Evolutionary conservation across 2,888 invertebrate genomes (phyloP).

Genomic region (Hydriomena furcata): DNA sequence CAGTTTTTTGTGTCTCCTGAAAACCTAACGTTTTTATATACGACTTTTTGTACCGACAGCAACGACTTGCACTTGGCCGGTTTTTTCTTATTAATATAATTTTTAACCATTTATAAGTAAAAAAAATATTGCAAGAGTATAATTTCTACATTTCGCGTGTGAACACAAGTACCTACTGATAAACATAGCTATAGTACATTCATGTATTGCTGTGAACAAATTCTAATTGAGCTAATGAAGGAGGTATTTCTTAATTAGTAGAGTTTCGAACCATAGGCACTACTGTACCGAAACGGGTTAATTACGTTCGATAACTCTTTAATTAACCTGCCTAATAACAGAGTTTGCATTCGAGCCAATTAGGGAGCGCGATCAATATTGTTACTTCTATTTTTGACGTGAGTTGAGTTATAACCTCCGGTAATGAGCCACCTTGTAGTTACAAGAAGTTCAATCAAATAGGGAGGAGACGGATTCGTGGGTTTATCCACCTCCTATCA

Average conservation of each 20-base stretch:
- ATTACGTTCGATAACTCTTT: slow-evolving; percentile 80
- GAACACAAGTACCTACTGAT: slow-evolving; percentile 14
- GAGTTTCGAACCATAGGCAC: slow-evolving; percentile 73
- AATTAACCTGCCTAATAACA: slow-evolving; percentile 82
- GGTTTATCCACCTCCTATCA: too few relatives aligned
- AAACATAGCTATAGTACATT: slow-evolving; percentile 8
- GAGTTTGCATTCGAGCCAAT: slow-evolving; percentile 77
- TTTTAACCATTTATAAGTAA: too few relatives aligned
- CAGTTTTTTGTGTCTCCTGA: too few relatives aligned
- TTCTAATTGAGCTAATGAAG: slow-evolving; percentile 78
- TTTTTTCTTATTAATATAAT: too few relatives aligned
- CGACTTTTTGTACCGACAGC: too few relatives aligned
- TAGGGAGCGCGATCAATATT: slow-evolving; percentile 65
- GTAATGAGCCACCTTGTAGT: not conserved
- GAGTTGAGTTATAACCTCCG: slow-evolving; percentile 18
- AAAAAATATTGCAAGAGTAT: not conserved
- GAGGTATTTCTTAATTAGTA: slow-evolving; percentile 81
- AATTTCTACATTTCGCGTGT: slow-evolving; percentile 3
- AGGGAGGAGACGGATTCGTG: too few relatives aligned
- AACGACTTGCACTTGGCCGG: too few relatives aligned
- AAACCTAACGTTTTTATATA: too few relatives aligned
- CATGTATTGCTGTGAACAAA: slow-evolving; percentile 60
- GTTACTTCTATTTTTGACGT: slow-evolving; percentile 40
- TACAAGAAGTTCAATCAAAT: not conserved
- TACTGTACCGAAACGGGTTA: slow-evolving; percentile 78